A percentile compares a stretch with the other conserved stretches of the same genome.
These are phyloP conservation scores for Gymnocypris eckloni DNA, from an alignment of 2,797 vertebrate species.

Conservation along the genomic window DNA sequence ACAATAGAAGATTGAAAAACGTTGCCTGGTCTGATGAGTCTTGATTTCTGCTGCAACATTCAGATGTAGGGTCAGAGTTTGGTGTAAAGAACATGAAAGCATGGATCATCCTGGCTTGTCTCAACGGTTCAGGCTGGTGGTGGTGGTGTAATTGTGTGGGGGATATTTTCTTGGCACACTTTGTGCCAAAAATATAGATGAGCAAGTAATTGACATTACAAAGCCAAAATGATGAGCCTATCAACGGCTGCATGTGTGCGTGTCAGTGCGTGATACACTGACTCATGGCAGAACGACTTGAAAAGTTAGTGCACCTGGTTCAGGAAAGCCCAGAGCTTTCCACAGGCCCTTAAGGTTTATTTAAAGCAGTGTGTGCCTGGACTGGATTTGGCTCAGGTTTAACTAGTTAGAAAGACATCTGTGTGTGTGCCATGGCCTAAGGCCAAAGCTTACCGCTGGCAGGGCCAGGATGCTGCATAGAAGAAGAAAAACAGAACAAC, in stretches of 20 bases:
- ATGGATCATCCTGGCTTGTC: no score
- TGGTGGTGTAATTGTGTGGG: no score
- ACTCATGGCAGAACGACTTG: background rate
- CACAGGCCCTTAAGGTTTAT: background rate
- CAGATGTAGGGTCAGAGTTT: no score
- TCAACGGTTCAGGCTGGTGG: no score
- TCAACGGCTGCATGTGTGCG: background rate
- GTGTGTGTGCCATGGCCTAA: background rate
- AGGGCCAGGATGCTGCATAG: background rate
- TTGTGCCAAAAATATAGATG: background rate
- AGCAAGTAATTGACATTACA: background rate
- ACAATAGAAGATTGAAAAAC: no score
- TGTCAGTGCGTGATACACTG: background rate
- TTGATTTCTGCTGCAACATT: no score
- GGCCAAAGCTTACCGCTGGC: background rate
- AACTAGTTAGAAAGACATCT: slow-evolving; percentile 2
- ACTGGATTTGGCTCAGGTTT: background rate
- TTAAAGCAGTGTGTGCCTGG: slow-evolving; percentile 1
- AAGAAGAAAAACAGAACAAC: slow-evolving; percentile 10
- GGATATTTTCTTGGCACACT: no score
- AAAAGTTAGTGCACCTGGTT: background rate
- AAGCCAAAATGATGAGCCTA: background rate
- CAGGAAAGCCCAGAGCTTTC: background rate
- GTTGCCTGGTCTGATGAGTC: no score
- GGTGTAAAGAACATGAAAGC: no score